Conservation (phyloP, 2,113 vertebrate genomes). For the Oryzias curvinotus region DNA sequence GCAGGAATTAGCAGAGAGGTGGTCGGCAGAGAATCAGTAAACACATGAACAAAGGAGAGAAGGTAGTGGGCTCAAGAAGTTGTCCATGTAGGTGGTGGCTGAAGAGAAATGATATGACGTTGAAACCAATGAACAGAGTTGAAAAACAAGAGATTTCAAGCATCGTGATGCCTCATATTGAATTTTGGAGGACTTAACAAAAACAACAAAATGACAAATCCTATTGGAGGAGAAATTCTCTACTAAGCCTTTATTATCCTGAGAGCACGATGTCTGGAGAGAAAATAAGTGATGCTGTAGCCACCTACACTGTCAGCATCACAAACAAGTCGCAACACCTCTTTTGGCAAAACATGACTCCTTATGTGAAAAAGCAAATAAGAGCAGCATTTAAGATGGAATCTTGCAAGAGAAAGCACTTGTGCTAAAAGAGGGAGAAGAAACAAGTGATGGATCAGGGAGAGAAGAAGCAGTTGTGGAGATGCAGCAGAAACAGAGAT, state of each 20-base stretch:
- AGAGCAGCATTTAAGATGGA: background rate
- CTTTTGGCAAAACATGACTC: background rate
- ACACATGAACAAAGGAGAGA: background rate
- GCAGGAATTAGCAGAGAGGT: conserved; percentile 16
- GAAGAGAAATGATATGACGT: background rate
- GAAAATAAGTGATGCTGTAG: background rate
- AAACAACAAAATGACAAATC: no score
- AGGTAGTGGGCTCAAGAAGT: background rate
- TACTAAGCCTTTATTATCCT: background rate
- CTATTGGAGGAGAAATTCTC: no score
- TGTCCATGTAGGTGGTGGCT: background rate
- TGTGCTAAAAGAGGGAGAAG: no score
- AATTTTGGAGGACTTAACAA: no score
- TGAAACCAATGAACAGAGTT: no score
- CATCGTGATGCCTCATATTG: no score
- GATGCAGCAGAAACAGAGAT: background rate
- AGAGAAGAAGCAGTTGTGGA: background rate
- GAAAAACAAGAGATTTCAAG: no score
- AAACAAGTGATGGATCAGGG: no score
- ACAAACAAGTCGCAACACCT: conserved; percentile 2
- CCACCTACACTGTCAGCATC: background rate
- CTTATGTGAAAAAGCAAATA: background rate
- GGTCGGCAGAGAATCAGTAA: conserved; percentile 11
- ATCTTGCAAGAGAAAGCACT: no score
- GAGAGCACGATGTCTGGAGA: conserved; percentile 2